phyloP scores from a whole-genome alignment of 2,888 invertebrate species.

The Chironomus riparius region DNA sequence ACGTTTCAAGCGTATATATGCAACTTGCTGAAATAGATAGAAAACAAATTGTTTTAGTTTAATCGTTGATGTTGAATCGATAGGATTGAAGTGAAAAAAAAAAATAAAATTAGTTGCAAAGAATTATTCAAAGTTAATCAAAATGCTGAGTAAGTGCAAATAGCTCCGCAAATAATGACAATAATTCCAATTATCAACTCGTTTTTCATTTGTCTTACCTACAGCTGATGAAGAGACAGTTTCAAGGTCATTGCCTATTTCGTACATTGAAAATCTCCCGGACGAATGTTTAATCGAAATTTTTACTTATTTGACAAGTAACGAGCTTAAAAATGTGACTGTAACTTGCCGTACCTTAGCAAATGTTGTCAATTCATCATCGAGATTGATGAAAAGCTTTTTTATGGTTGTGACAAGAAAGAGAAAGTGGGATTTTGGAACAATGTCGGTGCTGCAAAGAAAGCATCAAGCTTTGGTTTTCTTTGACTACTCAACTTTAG shows the following conservation, averaged over 20 bases:
- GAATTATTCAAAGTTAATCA: no score
- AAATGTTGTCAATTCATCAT: background rate
- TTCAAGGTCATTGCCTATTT: background rate
- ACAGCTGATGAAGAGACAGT: background rate
- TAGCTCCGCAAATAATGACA: no score
- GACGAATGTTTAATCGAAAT: constrained; percentile 19
- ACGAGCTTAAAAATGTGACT: background rate
- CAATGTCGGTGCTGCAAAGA: background rate
- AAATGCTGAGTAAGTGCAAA: no score
- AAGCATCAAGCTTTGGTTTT: constrained; percentile 1
- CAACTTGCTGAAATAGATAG: background rate
- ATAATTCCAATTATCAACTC: no score
- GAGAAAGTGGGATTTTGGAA: constrained; percentile 10
- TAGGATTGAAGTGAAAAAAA: background rate
- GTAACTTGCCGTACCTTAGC: background rate
- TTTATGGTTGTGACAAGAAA: background rate
- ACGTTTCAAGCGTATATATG: background rate
- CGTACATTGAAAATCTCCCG: constrained; percentile 8
- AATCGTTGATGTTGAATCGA: background rate
- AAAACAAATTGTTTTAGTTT: background rate
- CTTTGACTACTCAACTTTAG: background rate
- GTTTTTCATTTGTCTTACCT: background rate
- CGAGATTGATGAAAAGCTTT: constrained; percentile 13
- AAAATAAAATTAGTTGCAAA: no score
- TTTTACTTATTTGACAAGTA: background rate